Evolutionary conservation across 1,140 invertebrate species (phyloP).

Genomic region (Paramacrobiotus metropolitanus): DNA sequence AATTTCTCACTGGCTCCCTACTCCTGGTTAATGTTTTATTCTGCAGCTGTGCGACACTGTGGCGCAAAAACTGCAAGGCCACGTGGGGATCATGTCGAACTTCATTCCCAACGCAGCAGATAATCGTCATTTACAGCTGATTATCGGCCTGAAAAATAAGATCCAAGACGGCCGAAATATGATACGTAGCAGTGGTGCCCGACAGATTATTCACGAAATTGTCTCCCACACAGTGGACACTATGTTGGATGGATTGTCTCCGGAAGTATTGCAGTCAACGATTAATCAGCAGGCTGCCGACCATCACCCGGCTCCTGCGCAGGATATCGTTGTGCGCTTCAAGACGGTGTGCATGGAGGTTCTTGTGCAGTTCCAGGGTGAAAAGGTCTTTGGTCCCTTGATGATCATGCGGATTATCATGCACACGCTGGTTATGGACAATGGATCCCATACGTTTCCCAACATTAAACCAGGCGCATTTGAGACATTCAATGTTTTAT

Average conservation of each 20-base stretch:
- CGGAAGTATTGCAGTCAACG: background rate
- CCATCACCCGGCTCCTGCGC: background rate
- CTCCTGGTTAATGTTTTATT: background rate
- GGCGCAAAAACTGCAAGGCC: background rate
- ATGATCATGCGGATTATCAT: constrained; percentile 23
- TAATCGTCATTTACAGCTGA: background rate
- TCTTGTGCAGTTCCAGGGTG: constrained; percentile 19
- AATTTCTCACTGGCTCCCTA: background rate
- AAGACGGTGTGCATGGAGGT: constrained; percentile 21
- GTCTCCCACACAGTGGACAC: background rate
- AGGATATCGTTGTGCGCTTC: constrained; percentile 11
- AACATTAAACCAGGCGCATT: background rate
- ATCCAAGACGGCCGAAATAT: background rate
- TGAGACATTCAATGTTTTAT: background rate
- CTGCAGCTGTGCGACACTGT: background rate
- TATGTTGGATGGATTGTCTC: background rate
- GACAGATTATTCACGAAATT: background rate
- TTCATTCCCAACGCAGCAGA: background rate
- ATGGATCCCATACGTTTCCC: background rate
- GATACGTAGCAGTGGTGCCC: background rate
- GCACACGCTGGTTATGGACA: background rate
- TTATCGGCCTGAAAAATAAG: background rate
- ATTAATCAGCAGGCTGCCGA: background rate
- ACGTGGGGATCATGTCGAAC: background rate
- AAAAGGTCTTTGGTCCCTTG: constrained; percentile 17